These are phyloP conservation scores for Monochamus alternatus DNA, from an alignment of 2,888 invertebrate species.

Conservation along the genomic window DNA sequence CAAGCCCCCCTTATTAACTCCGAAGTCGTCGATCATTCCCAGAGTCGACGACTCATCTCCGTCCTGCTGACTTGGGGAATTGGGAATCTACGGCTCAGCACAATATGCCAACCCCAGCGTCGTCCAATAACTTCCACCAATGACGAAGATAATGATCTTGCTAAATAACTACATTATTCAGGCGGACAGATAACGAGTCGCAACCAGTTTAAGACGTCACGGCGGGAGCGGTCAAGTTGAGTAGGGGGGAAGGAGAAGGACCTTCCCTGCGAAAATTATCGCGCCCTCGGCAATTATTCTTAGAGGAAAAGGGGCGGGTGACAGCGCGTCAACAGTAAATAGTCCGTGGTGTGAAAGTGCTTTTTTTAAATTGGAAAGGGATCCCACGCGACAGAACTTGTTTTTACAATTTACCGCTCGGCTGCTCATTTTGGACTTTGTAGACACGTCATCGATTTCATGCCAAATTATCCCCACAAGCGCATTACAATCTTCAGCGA, in stretches of 20 bases:
- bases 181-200: not conserved
- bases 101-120: not conserved
- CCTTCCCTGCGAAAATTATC: not conserved
- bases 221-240: not conserved
- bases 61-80: constrained; percentile 5
- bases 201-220: not conserved
- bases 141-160: not conserved
- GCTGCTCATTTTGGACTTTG: not conserved
- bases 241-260: not conserved
- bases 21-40: not conserved
- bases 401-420: not conserved
- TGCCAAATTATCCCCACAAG: too few species aligned
- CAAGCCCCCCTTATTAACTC: not conserved
- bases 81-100: not conserved
- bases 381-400: not conserved
- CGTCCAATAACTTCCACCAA: not conserved
- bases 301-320: not conserved
- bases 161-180: constrained; percentile 9
- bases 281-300: not conserved
- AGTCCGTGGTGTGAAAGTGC: not conserved
- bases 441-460: too few species aligned
- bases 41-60: not conserved
- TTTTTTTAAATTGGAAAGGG: not conserved
- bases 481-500: too few species aligned
- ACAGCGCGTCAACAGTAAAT: not conserved